Evolutionary conservation across 2,797 vertebrate genomes (phyloP).

Genomic region (Silurus aristotelis): DNA sequence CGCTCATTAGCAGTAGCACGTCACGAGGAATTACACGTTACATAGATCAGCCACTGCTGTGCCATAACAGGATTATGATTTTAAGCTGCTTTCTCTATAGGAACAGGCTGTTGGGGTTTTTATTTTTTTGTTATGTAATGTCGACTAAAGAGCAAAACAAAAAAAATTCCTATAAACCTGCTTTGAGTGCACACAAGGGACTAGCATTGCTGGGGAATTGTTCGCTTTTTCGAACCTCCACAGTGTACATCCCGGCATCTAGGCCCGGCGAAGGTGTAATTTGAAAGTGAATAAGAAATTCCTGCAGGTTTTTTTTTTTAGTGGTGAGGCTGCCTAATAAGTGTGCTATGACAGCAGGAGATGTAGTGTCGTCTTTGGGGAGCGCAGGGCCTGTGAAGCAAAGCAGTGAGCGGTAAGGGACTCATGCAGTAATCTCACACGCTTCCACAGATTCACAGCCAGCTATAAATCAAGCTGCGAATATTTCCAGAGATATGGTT

Average conservation of each 20-base stretch:
- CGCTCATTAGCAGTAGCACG: conserved; percentile 24
- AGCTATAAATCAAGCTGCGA: conserved; percentile 42
- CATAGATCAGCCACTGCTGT: background rate
- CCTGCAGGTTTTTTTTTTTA: conserved; percentile 8
- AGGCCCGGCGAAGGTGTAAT: conserved; percentile 1
- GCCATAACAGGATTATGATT: conserved; percentile 12
- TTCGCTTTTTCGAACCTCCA: background rate
- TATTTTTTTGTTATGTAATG: background rate
- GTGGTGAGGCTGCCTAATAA: conserved; percentile 32
- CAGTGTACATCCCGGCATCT: background rate
- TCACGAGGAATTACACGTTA: conserved; percentile 27
- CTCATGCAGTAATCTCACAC: conserved; percentile 40
- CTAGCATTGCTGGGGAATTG: background rate
- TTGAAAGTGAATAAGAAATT: conserved; percentile 19
- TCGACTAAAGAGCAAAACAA: background rate
- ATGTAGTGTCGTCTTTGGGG: conserved; percentile 31
- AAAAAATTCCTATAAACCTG: background rate
- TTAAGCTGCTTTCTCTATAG: background rate
- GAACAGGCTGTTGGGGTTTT: background rate
- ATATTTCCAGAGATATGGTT: conserved; percentile 36
- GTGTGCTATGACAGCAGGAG: conserved; percentile 26
- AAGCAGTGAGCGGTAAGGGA: conserved; percentile 23
- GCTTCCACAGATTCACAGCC: conserved; percentile 30
- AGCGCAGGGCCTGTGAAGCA: conserved; percentile 14
- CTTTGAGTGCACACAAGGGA: conserved; percentile 21